Evolutionary conservation across 2,113 vertebrate species (phyloP).

Genomic region (Equus przewalskii): DNA sequence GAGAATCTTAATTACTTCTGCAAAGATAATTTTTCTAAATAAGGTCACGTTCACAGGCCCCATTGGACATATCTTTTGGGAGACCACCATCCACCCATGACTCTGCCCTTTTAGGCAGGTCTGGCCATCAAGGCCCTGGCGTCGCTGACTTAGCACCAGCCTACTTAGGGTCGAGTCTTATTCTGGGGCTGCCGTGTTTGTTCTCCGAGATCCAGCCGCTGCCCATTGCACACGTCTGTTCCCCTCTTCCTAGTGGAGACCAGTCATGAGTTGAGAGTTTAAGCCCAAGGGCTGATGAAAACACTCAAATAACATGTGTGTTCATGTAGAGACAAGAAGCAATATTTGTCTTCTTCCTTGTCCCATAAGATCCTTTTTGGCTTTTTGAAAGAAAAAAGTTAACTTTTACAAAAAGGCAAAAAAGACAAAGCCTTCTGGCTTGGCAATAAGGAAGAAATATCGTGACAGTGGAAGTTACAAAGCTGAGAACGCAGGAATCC

Average conservation of each 20-base stretch:
- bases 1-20: not conserved
- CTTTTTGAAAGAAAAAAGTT: not conserved
- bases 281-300: not conserved
- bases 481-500: not conserved
- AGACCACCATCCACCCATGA: accelerated
- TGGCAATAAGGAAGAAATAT: not conserved
- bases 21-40: not conserved
- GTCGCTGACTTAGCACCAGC: not conserved
- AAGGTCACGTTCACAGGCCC: not conserved
- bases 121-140: not conserved
- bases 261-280: not conserved
- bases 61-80: not conserved
- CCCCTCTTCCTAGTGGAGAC: not conserved
- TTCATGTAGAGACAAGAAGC: not conserved
- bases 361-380: not conserved
- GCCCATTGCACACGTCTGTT: not conserved
- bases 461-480: not conserved
- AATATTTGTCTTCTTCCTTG: not conserved
- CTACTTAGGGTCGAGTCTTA: not conserved
- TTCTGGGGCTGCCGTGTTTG: accelerated
- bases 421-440: not conserved
- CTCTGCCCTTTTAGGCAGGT: accelerated
- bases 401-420: not conserved
- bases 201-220: not conserved
- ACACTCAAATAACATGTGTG: accelerated